Percentiles rank a stretch among this genome's conserved stretches.
Conservation (phyloP, 1,140 invertebrate species). For the Melitaea cinxia region DNA sequence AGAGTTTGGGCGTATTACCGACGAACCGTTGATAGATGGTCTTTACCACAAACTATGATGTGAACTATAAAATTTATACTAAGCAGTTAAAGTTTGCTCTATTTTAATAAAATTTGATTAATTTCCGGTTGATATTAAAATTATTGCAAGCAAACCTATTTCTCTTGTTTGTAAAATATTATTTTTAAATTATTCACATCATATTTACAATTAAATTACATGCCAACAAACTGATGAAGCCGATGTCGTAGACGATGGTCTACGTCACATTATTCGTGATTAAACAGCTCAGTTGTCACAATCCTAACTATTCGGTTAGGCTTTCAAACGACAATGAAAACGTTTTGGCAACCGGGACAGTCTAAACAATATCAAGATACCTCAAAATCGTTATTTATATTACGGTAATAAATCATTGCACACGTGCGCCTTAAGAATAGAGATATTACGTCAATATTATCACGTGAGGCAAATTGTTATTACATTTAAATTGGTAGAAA, state of each 20-base stretch:
- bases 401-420: slow-evolving; percentile 35
- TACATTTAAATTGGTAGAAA: background rate
- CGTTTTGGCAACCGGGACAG: slow-evolving; percentile 37
- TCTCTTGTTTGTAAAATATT: background rate
- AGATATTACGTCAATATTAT: slow-evolving; percentile 38
- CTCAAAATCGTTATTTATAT: slow-evolving; percentile 34
- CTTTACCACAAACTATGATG: slow-evolving; percentile 56
- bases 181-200: slow-evolving; percentile 3
- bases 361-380: slow-evolving; percentile 36
- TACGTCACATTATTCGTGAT: slow-evolving; percentile 44
- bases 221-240: slow-evolving; percentile 29
- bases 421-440: slow-evolving; percentile 34
- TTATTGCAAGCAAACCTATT: background rate
- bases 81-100: slow-evolving; percentile 1
- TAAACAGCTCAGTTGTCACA: slow-evolving; percentile 45
- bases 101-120: background rate
- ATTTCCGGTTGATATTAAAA: background rate
- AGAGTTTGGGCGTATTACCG: slow-evolving; percentile 45
- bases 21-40: slow-evolving; percentile 56
- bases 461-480: slow-evolving; percentile 41
- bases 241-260: slow-evolving; percentile 1
- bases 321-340: slow-evolving; percentile 43
- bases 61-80: slow-evolving; percentile 36
- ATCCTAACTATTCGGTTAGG: slow-evolving; percentile 29
- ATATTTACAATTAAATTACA: slow-evolving; percentile 14